Conservation (phyloP, 2,888 invertebrate genomes). For the Protodeltote pygarga region DNA sequence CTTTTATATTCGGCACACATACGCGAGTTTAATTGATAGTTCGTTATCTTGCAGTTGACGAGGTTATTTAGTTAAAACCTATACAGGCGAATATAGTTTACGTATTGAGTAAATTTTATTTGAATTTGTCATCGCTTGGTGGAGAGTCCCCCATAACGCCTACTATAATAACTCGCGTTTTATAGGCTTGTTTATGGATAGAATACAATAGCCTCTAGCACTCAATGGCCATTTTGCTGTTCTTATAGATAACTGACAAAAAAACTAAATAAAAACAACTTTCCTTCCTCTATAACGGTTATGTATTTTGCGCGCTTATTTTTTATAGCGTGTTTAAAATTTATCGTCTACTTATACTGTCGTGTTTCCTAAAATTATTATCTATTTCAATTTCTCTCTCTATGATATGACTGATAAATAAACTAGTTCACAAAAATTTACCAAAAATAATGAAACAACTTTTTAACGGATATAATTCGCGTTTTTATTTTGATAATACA, state of each 20-base stretch:
- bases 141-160: slow-evolving; percentile 33
- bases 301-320: slow-evolving; percentile 9
- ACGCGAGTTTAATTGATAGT: slow-evolving; percentile 63
- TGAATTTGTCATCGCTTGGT: slow-evolving; percentile 56
- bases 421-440: too few species aligned
- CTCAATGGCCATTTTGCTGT: slow-evolving; percentile 22
- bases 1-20: slow-evolving; percentile 55
- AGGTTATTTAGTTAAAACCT: slow-evolving; percentile 66
- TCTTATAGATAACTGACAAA: slow-evolving; percentile 20
- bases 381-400: too few species aligned
- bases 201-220: slow-evolving; percentile 24
- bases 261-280: slow-evolving; percentile 14
- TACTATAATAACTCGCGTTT: slow-evolving; percentile 30
- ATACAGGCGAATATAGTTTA: slow-evolving; percentile 55
- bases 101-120: slow-evolving; percentile 66
- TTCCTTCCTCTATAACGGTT: slow-evolving; percentile 11
- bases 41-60: slow-evolving; percentile 59
- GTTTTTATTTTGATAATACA: too few species aligned
- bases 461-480: too few species aligned
- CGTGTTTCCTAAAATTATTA: too few species aligned
- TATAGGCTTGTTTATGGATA: slow-evolving; percentile 39
- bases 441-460: too few species aligned
- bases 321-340: neutral
- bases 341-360: neutral
- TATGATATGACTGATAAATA: too few species aligned